Evolutionary conservation across 2,888 invertebrate genomes (phyloP), one percentile per base, ranked within the genome.

Genomic region (Lagria hirta): DNA sequence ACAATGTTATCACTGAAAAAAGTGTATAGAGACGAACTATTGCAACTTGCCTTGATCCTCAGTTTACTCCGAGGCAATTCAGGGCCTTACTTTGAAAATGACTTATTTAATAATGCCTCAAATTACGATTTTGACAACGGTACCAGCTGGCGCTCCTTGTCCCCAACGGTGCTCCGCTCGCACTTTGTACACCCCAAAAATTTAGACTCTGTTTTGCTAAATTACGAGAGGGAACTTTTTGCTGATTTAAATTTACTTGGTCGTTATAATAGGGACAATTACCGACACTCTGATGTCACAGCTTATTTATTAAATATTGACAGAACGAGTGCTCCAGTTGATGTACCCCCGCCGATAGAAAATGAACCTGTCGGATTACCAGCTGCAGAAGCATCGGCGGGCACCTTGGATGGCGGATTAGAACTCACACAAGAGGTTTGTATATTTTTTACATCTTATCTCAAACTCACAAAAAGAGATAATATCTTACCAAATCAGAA

Each of bases 1-100:
- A 59, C 43, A 54, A 90, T 90, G 89, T 77, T 89, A 73, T 84
- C 85, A 59, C 73, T 88, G 59, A 90, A 90, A 74, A 90, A 90
- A 70, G 73, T 87, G 28, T 87, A 87, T 62, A 82, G 86, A 33
- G 87, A 88, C 68, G 89, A 90, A 75, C 75, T 91, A 61, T 72
- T 92, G 52, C 83, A 90, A 69, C 74, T 91, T 57, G 86, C 92
- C 55, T 70, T 94, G 68, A 78, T 92, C 55, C 74, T 92, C 60
- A 85, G 91, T 69, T 76, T 93, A 52, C 70, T 93, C 37, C 80
- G 88, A 57, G 83, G 85, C 7, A 84, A 88, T 65, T 85, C 87
- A 1, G 83, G 84, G 54, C 79, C 81, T 13, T 82, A 84, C 61
- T 70, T 86, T 33, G 76, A 78, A 27, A 76, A 82, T 57, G 79